A percentile compares a stretch with the other conserved stretches of the same genome.
These are phyloP conservation scores for Homarus gammarus DNA, from an alignment of 2,888 invertebrate species.

Conservation along the genomic window DNA sequence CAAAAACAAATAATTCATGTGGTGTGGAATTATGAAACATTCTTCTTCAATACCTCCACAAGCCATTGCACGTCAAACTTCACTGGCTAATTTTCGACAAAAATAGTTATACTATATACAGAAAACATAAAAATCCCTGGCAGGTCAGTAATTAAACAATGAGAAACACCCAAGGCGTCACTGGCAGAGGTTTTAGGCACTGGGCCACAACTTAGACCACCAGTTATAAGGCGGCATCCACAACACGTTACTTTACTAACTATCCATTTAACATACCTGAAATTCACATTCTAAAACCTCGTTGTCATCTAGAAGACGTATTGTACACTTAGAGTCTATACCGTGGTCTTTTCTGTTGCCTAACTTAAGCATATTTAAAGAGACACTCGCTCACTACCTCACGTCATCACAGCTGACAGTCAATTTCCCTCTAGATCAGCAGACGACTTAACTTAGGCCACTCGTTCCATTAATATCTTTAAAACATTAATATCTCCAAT, in stretches of 20 bases:
- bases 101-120: no score
- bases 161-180: no score
- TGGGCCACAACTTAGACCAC: no score
- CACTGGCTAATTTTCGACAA: no score
- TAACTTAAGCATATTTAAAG: conserved; percentile 72
- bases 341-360: conserved; percentile 73
- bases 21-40: no score
- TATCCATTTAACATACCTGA: conserved; percentile 85
- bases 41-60: no score
- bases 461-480: background rate
- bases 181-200: no score
- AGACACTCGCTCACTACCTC: background rate
- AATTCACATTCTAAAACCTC: conserved; percentile 96
- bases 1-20: no score
- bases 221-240: no score
- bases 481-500: background rate
- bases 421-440: conserved; percentile 5
- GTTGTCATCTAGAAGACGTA: conserved; percentile 92
- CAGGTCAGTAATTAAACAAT: no score
- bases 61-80: no score
- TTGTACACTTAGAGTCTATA: conserved; percentile 87
- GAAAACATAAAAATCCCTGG: no score
- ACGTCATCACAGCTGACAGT: conserved; percentile 58
- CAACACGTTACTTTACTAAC: background rate
- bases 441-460: conserved; percentile 12